Conservation (phyloP, 2,113 vertebrate species). For the Labeo rohita region DNA sequence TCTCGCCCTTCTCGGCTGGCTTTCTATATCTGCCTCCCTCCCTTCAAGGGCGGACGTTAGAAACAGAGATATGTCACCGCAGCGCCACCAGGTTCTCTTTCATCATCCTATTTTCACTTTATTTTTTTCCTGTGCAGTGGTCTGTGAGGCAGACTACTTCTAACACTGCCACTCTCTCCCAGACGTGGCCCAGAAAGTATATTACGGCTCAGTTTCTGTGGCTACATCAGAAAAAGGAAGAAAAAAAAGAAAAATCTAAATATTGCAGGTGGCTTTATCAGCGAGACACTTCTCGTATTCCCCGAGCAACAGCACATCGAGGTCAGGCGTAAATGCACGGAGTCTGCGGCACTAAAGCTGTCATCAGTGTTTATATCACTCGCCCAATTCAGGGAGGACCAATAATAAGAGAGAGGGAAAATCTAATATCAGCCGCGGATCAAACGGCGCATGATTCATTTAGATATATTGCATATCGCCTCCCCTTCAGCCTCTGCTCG, state of each 20-base stretch:
- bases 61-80: conserved; percentile 38
- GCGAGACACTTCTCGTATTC: conserved; percentile 57
- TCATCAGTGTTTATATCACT: conserved; percentile 61
- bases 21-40: conserved; percentile 22
- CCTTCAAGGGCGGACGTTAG: conserved; percentile 42
- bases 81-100: conserved; percentile 54
- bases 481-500: conserved; percentile 21
- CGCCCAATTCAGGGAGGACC: conserved; percentile 58
- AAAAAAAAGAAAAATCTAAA: conserved; percentile 64
- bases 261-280: conserved; percentile 60
- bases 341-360: conserved; percentile 67
- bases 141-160: conserved; percentile 39
- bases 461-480: conserved; percentile 49
- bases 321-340: conserved; percentile 67
- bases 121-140: conserved; percentile 19
- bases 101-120: conserved; percentile 60
- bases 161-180: conserved; percentile 23
- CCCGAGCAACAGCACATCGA: conserved; percentile 69
- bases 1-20: neutral
- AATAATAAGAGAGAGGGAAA: conserved; percentile 50
- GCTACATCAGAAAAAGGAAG: conserved; percentile 52
- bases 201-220: conserved; percentile 45
- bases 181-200: conserved; percentile 45
- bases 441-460: conserved; percentile 49
- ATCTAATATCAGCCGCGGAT: conserved; percentile 65